phyloP scores from a whole-genome alignment of 1,140 invertebrate genomes.

The Globodera ellingtonae region DNA sequence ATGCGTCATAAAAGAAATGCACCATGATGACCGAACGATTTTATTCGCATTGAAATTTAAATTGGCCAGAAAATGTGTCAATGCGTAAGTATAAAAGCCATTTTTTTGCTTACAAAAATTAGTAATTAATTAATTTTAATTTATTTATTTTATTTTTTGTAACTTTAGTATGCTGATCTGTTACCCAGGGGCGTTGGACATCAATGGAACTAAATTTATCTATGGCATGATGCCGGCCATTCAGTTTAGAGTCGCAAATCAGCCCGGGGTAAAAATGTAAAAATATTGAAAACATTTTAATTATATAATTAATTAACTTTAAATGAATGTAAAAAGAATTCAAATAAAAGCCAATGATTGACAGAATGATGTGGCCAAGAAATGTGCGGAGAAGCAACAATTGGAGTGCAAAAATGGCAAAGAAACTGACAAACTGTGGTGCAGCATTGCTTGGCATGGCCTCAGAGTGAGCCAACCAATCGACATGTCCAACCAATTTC shows the following conservation, averaged over 20 bases:
- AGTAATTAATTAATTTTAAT: background rate
- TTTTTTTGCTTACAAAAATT: too few species aligned
- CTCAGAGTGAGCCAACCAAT: background rate
- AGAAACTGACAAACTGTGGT: background rate
- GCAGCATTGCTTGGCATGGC: background rate
- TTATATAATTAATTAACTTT: too few species aligned
- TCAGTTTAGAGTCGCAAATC: background rate
- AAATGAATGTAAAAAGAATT: too few species aligned
- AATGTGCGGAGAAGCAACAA: background rate
- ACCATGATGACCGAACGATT: background rate
- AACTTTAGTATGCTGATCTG: background rate
- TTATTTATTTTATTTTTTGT: background rate
- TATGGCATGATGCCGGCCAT: background rate
- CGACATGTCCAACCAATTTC: background rate
- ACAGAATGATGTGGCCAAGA: background rate
- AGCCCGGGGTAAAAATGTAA: background rate
- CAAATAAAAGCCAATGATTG: background rate
- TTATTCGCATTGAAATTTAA: background rate
- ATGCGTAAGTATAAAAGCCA: background rate
- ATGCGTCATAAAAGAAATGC: background rate
- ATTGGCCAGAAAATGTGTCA: background rate
- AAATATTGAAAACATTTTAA: background rate
- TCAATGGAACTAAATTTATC: background rate
- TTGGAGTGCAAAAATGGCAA: background rate
- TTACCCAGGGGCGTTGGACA: background rate